Conservation (phyloP, 2,888 invertebrate species). For the Poecilus cupreus region DNA sequence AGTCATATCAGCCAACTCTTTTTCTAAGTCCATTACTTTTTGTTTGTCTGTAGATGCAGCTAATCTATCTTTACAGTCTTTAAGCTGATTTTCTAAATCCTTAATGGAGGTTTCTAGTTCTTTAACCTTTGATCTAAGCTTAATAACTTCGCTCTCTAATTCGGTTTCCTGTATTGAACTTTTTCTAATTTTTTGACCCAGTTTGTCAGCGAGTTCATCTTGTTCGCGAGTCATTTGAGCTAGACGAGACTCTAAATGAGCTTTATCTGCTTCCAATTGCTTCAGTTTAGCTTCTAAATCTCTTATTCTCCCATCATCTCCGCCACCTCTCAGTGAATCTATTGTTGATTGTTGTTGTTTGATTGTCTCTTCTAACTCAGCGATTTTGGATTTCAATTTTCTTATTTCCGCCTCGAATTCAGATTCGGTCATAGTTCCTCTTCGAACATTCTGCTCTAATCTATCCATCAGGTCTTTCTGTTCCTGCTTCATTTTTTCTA, state of each 20-base stretch:
- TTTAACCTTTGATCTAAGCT: slow-evolving; percentile 39
- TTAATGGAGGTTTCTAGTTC: slow-evolving; percentile 27
- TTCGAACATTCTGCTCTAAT: not conserved
- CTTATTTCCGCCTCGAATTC: slow-evolving; percentile 43
- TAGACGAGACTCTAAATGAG: slow-evolving; percentile 44
- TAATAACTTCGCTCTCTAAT: slow-evolving; percentile 45
- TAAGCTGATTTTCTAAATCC: slow-evolving; percentile 49
- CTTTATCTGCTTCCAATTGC: slow-evolving; percentile 43
- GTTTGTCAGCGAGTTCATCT: slow-evolving; percentile 41
- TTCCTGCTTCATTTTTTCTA: slow-evolving; percentile 13
- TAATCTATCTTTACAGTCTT: slow-evolving; percentile 18
- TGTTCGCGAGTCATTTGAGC: slow-evolving; percentile 22
- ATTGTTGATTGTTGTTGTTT: not conserved
- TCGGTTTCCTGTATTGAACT: slow-evolving; percentile 34
- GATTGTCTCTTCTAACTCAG: slow-evolving; percentile 5
- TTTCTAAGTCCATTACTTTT: slow-evolving; percentile 41
- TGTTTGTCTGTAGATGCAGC: slow-evolving; percentile 38
- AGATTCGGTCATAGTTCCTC: not conserved
- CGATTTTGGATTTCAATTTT: slow-evolving; percentile 18
- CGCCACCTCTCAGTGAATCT: not conserved
- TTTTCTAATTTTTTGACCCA: slow-evolving; percentile 30
- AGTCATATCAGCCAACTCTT: slow-evolving; percentile 49
- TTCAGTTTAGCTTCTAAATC: slow-evolving; percentile 26
- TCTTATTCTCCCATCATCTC: not conserved
- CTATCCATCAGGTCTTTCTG: slow-evolving; percentile 17